Evolutionary conservation across 2,888 invertebrate genomes (phyloP).

Genomic region (Amiota mariae): DNA sequence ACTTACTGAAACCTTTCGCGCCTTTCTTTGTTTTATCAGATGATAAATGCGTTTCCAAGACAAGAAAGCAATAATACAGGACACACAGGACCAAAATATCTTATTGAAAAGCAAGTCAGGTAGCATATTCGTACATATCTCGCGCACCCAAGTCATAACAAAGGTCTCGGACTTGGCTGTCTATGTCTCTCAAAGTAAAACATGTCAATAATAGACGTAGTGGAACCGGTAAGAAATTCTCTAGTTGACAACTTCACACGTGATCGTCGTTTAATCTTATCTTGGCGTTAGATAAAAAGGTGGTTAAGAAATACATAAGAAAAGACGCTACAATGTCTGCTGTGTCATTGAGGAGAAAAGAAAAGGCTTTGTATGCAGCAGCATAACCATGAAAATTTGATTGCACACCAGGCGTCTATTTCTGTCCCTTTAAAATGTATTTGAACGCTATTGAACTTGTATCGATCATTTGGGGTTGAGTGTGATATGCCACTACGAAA

Average conservation of each 20-base stretch:
- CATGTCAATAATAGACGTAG: slow-evolving; percentile 49
- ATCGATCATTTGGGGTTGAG: slow-evolving; percentile 21
- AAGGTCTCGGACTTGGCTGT: slow-evolving; percentile 32
- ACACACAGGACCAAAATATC: not conserved
- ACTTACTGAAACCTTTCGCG: slow-evolving; percentile 47
- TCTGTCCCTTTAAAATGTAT: too few relatives aligned
- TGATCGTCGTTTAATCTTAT: slow-evolving; percentile 34
- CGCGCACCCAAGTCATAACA: slow-evolving; percentile 47
- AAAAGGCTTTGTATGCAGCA: slow-evolving; percentile 20
- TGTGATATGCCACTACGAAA: slow-evolving; percentile 4
- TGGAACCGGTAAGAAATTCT: slow-evolving; percentile 40
- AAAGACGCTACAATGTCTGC: slow-evolving; percentile 35
- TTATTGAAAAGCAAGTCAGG: slow-evolving; percentile 44
- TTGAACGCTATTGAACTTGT: not conserved
- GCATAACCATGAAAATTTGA: slow-evolving; percentile 39
- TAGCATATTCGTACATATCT: slow-evolving; percentile 50
- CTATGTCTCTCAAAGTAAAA: slow-evolving; percentile 58
- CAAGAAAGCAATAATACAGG: slow-evolving; percentile 19
- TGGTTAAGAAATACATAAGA: not conserved
- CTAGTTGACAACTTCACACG: slow-evolving; percentile 40
- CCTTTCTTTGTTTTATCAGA: slow-evolving; percentile 35
- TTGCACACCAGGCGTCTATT: slow-evolving; percentile 38
- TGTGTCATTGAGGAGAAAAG: not conserved
- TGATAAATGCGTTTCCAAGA: slow-evolving; percentile 56
- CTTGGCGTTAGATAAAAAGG: slow-evolving; percentile 24